A percentile compares a stretch with the other conserved stretches of the same genome.
Evolutionary conservation across 2,113 vertebrate genomes (phyloP).

Genomic region (Hystrix brachyura): DNA sequence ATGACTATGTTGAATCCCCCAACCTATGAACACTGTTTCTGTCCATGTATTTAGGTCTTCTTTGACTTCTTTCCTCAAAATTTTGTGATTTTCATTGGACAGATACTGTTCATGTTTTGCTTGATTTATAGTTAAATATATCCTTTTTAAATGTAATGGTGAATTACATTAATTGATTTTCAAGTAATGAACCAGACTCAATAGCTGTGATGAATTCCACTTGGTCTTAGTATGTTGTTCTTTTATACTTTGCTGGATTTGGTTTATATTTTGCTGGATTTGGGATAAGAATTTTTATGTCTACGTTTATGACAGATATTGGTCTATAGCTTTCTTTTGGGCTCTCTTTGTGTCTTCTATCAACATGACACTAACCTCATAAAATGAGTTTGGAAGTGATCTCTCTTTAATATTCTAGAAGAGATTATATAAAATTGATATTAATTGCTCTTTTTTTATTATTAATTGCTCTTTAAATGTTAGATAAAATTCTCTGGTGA

Average conservation of each 20-base stretch:
- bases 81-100: not conserved
- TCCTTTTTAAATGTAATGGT: not conserved
- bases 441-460: not conserved
- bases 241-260: not conserved
- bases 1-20: not conserved
- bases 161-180: not conserved
- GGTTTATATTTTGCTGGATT: not conserved
- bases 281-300: not conserved
- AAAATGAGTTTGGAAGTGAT: not conserved
- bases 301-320: not conserved
- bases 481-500: not conserved
- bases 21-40: not conserved
- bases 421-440: not conserved
- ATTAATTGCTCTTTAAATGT: not conserved
- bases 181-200: not conserved
- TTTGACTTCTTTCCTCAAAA: not conserved
- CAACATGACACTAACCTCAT: not conserved
- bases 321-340: not conserved
- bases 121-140: not conserved
- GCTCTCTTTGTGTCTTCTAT: not conserved
- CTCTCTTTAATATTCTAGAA: not conserved
- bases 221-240: not conserved
- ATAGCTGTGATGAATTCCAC: not conserved
- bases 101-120: not conserved
- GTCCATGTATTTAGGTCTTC: not conserved